Base-by-base conservation (phyloP, 2,113 vertebrate species). In the Marcusenius ussheri region DNA sequence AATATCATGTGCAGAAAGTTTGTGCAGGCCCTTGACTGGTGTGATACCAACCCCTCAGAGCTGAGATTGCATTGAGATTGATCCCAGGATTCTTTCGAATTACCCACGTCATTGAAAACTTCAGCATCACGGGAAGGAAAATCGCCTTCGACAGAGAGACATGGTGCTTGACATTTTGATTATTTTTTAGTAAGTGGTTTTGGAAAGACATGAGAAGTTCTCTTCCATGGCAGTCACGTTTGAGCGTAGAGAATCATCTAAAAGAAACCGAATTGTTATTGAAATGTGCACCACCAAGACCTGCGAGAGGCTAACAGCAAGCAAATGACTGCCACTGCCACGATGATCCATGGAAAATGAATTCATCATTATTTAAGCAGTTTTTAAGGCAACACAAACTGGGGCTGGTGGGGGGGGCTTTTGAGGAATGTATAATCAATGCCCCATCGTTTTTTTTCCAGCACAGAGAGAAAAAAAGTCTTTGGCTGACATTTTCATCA, bases 251-350 rank as follows among this genome's bases (percentile, higher is more conserved):
- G 83, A 46, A 84, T 84, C 83, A n/a, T 46, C 83, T 84, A 24
- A 42, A 84, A 47, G 45, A 17, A 19, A 19, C 24, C 7, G 19
- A 8, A 84, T 47, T 84, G 83, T 42, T 84, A 84, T 45, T 84
- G 83, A 84, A 47, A 84, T 84, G 83, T 5, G 45, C 42, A 11
- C 39, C 83, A 24, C 42, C 45, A 84, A 47, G 83, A 46, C 19
- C 21, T 84, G 5, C 45, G 39, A 84, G 62, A 45, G 19, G 39
- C 24, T 6, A 62, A 70, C 3, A 3, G 51, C n/a, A 46, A 58
- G 77, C 53, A 45, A 89, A 89, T 58, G 50, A 74, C 24, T 89
- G 50, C 77, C 80, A 46, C 66, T 84, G 89, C 80, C 21, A 53
- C 27, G 27, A 7, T 53, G 49, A 85, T 27, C 51, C 42, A 39